Evolutionary conservation across 2,797 vertebrate species (phyloP), one percentile per base, ranked within the genome.

Genomic region (Mionectes olivaceus): DNA sequence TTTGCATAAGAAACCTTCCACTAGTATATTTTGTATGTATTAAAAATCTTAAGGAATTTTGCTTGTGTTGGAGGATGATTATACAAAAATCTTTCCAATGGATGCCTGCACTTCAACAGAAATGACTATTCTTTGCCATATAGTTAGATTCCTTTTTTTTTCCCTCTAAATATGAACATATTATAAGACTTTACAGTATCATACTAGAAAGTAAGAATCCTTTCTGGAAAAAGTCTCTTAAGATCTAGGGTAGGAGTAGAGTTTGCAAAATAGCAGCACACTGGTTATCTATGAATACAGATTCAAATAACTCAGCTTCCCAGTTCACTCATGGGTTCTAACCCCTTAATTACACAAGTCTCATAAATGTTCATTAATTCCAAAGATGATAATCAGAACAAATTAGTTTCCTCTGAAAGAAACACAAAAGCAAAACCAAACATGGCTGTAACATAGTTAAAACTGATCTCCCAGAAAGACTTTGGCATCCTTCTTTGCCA

Each of bases 381-480:
- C 5, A 9, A 88, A 86, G 2, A 4, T 70, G 12, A 33, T 25
- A 41, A 73, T 10, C 35, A 18, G 4, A 69, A 69, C 43, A 16
- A 46, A 73, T 49, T 76, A 6, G 2, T 53, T 89, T 81, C 19
- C 13, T 43, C 52, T 25, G 19, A 25, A 71, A 55, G 16, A 78
- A 30, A 19, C 1, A 1, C 17, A 68, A 8, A 46, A 13, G 5
- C 24, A 47, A 87, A 82, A 22, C 3, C 5, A 3, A 11, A 37
- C 1, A 1, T 53, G 3, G 13, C 27, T 19, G 2, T 47, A 10
- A 5, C 5, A 59, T 4, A 44, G 7, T 50, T 78, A 33, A 78
- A 70, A 9, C 2, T 27, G 67, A 75, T 17, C 7, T 91, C 19
- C 21, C 11, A 5, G 46, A 78, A 81, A 64, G 1, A 4, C 49